phyloP scores from a whole-genome alignment of 2,797 vertebrate species.

The Molossus molossus region DNA sequence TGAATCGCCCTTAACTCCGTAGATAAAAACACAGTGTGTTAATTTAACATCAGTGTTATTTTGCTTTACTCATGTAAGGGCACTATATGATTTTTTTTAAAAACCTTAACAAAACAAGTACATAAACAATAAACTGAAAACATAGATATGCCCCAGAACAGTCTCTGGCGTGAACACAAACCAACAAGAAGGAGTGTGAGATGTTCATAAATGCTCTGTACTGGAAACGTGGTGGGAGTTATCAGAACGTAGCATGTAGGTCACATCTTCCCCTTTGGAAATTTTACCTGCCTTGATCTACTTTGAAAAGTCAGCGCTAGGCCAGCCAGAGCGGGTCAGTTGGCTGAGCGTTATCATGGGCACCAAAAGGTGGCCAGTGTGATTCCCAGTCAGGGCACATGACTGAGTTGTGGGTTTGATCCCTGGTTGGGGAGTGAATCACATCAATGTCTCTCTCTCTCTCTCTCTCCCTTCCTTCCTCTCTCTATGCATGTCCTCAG shows the following conservation, averaged over 20 bases:
- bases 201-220: not conserved
- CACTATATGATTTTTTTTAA: not conserved
- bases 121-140: not conserved
- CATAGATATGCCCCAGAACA: not conserved
- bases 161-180: not conserved
- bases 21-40: not conserved
- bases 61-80: conserved; percentile 47
- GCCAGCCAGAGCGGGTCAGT: too few species aligned
- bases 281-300: not conserved
- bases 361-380: too few species aligned
- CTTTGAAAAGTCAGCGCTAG: not conserved
- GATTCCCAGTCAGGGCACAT: too few species aligned
- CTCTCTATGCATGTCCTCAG: too few species aligned
- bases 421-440: too few species aligned
- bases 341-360: too few species aligned
- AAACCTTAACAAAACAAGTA: not conserved
- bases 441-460: too few species aligned
- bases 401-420: too few species aligned
- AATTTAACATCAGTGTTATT: not conserved
- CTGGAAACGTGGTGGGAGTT: not conserved
- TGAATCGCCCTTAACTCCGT: not conserved
- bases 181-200: not conserved
- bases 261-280: not conserved
- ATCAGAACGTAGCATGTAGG: not conserved
- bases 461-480: too few species aligned